These are phyloP conservation scores for Sycobia sp. DNA, from an alignment of 1,140 invertebrate species.

Conservation along the genomic window DNA sequence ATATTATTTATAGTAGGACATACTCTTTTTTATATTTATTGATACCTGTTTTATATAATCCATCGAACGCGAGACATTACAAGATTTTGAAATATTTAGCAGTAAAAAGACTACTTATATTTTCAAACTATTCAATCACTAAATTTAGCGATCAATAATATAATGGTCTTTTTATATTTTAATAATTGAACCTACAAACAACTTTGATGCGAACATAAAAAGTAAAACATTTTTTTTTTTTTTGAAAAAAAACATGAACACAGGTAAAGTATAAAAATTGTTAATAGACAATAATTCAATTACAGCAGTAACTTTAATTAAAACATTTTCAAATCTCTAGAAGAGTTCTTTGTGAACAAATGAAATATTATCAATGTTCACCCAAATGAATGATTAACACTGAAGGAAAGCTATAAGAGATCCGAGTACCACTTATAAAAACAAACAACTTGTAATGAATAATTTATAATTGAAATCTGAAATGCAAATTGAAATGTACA, in stretches of 20 bases:
- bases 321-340: conserved; percentile 16
- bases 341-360: conserved; percentile 23
- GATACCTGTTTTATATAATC: conserved; percentile 8
- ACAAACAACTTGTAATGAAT: not conserved
- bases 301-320: conserved; percentile 25
- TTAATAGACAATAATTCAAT: conserved; percentile 21
- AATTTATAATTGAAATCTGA: not conserved
- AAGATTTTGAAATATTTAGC: conserved; percentile 2
- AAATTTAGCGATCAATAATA: not conserved
- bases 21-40: conserved; percentile 26
- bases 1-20: conserved; percentile 35
- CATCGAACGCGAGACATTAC: conserved; percentile 4
- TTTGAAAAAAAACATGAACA: conserved; percentile 25
- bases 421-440: conserved; percentile 2
- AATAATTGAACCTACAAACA: conserved; percentile 11
- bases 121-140: not conserved
- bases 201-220: conserved; percentile 22
- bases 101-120: not conserved
- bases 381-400: conserved; percentile 23
- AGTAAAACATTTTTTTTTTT: conserved; percentile 21
- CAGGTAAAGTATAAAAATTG: conserved; percentile 26
- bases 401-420: conserved; percentile 19
- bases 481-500: conserved; percentile 6
- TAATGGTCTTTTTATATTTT: too few relatives aligned
- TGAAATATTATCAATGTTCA: conserved; percentile 22